These are phyloP conservation scores for Octopus bimaculoides DNA, from an alignment of 1,140 invertebrate genomes.

Conservation along the genomic window DNA sequence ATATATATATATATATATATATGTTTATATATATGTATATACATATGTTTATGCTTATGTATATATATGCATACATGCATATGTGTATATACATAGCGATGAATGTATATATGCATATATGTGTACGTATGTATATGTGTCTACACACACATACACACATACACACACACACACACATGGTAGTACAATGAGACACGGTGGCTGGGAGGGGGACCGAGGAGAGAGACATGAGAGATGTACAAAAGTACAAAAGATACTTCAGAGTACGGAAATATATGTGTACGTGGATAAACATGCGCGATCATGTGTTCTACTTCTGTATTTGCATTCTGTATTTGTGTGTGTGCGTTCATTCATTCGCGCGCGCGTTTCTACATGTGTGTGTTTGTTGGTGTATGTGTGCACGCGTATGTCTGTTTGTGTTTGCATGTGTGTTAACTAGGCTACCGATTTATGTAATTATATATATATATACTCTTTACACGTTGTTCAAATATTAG, in stretches of 20 bases:
- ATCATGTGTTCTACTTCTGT: background rate
- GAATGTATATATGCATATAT: background rate
- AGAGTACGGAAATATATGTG: no score
- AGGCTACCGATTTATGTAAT: background rate
- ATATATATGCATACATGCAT: background rate
- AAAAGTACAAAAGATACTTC: no score
- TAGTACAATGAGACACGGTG: no score
- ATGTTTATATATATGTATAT: background rate
- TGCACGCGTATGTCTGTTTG: background rate
- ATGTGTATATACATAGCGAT: background rate
- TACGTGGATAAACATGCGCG: no score
- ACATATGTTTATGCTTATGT: background rate
- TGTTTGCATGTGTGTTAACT: background rate
- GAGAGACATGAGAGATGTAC: no score
- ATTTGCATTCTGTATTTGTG: background rate
- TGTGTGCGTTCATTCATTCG: background rate
- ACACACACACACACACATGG: no score
- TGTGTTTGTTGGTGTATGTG: background rate
- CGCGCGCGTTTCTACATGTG: background rate
- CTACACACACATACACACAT: background rate
- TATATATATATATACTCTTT: background rate
- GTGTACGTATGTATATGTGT: background rate
- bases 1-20: no score
- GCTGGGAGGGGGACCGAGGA: no score
- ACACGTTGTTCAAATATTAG: background rate